These are phyloP conservation scores for Myripristis jacobus DNA, from an alignment of 2,797 vertebrate genomes.

Conservation along the genomic window DNA sequence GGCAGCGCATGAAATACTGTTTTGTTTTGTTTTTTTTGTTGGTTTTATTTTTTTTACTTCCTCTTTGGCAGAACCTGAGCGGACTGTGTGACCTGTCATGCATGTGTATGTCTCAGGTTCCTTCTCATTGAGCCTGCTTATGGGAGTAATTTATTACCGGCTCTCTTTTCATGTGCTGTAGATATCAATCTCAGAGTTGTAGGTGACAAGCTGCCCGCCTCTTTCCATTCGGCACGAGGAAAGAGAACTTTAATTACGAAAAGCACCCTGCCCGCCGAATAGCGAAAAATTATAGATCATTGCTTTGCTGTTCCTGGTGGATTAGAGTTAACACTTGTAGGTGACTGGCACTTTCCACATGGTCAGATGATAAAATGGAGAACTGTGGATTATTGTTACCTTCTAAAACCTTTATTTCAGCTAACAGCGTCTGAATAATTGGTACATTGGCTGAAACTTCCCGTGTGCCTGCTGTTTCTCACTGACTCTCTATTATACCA, in stretches of 20 bases:
- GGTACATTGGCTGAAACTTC: slow-evolving; percentile 28
- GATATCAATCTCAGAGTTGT: slow-evolving; percentile 7
- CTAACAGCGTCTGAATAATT: slow-evolving; percentile 55
- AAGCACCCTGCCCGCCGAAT: slow-evolving; percentile 36
- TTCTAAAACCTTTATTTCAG: slow-evolving; percentile 35
- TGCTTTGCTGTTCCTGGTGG: slow-evolving; percentile 31
- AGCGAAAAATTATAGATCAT: slow-evolving; percentile 41
- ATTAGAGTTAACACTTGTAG: slow-evolving; percentile 40
- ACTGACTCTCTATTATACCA: slow-evolving; percentile 43
- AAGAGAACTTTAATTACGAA: slow-evolving; percentile 19
- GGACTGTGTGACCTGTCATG: slow-evolving; percentile 36
- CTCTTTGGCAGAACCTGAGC: slow-evolving; percentile 50
- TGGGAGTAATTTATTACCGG: slow-evolving; percentile 32
- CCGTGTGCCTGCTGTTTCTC: slow-evolving; percentile 47
- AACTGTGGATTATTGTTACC: slow-evolving; percentile 52
- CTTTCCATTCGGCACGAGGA: slow-evolving; percentile 17
- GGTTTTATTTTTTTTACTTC: slow-evolving; percentile 44
- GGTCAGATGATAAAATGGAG: slow-evolving; percentile 40
- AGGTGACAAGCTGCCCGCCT: slow-evolving; percentile 5
- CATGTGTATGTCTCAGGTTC: slow-evolving; percentile 21
- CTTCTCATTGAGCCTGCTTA: slow-evolving; percentile 29
- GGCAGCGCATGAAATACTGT: slow-evolving; percentile 23
- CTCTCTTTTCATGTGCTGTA: neutral
- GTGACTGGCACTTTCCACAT: slow-evolving; percentile 58
- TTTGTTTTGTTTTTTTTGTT: slow-evolving; percentile 41